Percentiles rank a stretch among this genome's conserved stretches.
These are phyloP conservation scores for Antechinus stuartii DNA, from an alignment of 2,113 vertebrate genomes.

Conservation along the genomic window DNA sequence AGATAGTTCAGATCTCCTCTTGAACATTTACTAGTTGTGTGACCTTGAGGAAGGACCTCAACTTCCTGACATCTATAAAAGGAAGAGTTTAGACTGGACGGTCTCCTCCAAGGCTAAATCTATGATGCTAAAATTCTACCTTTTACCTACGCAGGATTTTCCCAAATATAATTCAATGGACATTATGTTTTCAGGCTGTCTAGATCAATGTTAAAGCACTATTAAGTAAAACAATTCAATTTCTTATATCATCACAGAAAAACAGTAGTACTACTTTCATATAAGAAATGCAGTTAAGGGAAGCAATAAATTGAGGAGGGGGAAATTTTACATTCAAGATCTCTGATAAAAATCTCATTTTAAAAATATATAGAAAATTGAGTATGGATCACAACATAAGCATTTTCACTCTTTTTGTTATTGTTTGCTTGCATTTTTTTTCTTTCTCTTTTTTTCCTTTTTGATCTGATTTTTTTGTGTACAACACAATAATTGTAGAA, in stretches of 20 bases:
- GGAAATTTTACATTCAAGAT: too few relatives aligned
- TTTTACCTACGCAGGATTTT: neutral
- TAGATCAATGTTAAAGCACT: neutral
- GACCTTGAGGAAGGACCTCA: neutral
- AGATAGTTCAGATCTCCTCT: neutral
- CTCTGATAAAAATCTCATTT: too few relatives aligned
- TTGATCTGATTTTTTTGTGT: too few relatives aligned
- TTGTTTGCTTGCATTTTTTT: too few relatives aligned
- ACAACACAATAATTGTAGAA: too few relatives aligned
- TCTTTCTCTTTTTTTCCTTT: too few relatives aligned
- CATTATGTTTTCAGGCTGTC: neutral
- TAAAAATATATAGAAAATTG: too few relatives aligned
- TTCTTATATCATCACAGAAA: neutral
- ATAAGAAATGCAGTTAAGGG: neutral
- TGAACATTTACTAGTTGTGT: neutral
- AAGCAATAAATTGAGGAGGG: too few relatives aligned
- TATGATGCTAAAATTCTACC: neutral
- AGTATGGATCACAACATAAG: too few relatives aligned
- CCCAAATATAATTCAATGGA: neutral
- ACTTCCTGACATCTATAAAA: neutral
- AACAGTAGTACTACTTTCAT: neutral
- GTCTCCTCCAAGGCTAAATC: neutral
- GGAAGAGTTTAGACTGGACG: neutral
- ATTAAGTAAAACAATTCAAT: neutral
- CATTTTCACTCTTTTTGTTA: too few relatives aligned